These are phyloP conservation scores for Drosophila kikkawai DNA, from an alignment of 1,140 invertebrate species.

Conservation along the genomic window DNA sequence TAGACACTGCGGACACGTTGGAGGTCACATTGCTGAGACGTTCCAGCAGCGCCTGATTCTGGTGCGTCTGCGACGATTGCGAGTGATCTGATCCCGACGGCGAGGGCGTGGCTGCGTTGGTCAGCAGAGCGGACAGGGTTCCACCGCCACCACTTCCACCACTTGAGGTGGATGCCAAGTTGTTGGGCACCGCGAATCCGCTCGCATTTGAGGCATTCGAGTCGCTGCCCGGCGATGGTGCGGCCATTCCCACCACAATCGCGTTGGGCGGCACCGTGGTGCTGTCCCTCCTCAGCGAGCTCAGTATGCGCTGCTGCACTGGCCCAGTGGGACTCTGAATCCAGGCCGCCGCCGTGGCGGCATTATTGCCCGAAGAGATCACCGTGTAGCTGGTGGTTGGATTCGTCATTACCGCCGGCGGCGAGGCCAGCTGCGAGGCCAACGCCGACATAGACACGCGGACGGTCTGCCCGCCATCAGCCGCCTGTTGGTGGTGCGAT, in stretches of 20 bases:
- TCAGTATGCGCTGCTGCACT: conserved; percentile 74
- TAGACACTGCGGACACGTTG: conserved; percentile 66
- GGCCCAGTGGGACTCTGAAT: conserved; percentile 75
- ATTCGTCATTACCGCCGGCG: conserved; percentile 84
- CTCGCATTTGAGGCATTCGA: conserved; percentile 84
- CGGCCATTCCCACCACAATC: conserved; percentile 79
- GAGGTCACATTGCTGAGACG: conserved; percentile 75
- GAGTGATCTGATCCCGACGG: conserved; percentile 81
- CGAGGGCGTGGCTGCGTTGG: conserved; percentile 74
- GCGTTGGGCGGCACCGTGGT: conserved; percentile 76
- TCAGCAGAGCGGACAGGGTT: conserved; percentile 62
- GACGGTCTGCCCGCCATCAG: conserved; percentile 65
- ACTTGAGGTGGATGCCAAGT: conserved; percentile 55
- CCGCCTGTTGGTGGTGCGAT: conserved; percentile 46
- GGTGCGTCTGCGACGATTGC: conserved; percentile 76
- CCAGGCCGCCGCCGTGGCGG: conserved; percentile 60
- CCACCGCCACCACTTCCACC: conserved; percentile 43
- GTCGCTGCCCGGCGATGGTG: conserved; percentile 83
- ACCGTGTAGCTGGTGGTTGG: conserved; percentile 77
- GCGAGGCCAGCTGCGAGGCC: conserved; percentile 83
- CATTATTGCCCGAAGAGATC: conserved; percentile 57
- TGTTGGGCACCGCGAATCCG: conserved; percentile 79
- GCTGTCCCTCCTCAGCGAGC: conserved; percentile 73
- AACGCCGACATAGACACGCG: conserved; percentile 84
- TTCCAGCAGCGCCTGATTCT: conserved; percentile 79